Base-by-base conservation (phyloP, 2,888 invertebrate genomes). In the Aquatica leii region DNA sequence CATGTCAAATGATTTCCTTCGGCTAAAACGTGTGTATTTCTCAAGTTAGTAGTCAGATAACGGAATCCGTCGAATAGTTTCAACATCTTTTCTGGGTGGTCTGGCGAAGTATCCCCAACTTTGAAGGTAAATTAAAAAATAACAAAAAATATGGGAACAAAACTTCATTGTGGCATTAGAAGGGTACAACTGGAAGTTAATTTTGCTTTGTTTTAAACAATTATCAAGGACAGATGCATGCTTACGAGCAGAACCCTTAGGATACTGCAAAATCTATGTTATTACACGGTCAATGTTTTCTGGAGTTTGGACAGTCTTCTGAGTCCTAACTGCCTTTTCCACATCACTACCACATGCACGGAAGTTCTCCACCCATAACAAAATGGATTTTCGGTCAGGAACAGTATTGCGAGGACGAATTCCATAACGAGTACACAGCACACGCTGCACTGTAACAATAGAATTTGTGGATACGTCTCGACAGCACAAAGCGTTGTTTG, bases 351-450 rank as follows among this genome's bases (percentile, higher is more conserved):
- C 40, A 40, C 4, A 40, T 40, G 40, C n/a, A 40, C 40, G 40
- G 14, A 40, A 40, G 40, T 40, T 40, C n/a, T 40, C 14, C 40
- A n/a, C 40, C 11, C 40, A 40, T 40, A 40, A n/a, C n/a, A 40
- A n/a, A 14, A 40, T 40, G 6, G n/a, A 40, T 40, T 40, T 40
- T n/a, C 40, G n/a, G 4, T 40, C n/a, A 40, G 40, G 4, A 40
- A 14, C 6, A 40, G 6, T n/a, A n/a, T 40, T 40, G 4, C 14
- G 40, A 40, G 40, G 3, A 40, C 4, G n/a, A 40, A 40, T 40
- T 4, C n/a, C 3, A 40, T 4, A 40, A 40, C 40, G 14, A 14
- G 40, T 40, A 40, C 40, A 4, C n/a, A 12, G 4, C 40, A 3
- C 14, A 43, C 18, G 24, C 11, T 46, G 41, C n/a, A 40, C 6